Evolutionary conservation across 1,140 invertebrate species (phyloP), one percentile per base, ranked within the genome.

Genomic region (Drosophila subobscura): DNA sequence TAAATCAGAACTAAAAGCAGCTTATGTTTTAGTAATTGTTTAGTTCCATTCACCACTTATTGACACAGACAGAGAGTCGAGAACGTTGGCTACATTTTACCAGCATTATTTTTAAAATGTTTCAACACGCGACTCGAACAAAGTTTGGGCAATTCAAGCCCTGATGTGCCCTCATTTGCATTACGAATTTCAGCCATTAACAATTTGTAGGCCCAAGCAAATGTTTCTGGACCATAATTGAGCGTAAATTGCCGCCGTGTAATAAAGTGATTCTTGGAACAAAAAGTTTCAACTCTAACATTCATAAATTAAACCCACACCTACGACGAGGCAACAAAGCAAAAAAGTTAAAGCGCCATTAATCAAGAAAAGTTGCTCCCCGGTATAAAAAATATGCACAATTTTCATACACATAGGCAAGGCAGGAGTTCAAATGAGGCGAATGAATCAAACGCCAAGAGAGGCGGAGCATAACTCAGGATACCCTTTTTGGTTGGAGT

Each of bases 201-300:
- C 61, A 73, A 79, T 65, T 73, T 56, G 47, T 44, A 29, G 27
- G 23, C 47, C 47, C 42, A 37, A 57, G 23, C 51, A 22, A 61
- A 64, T 79, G 52, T 70, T 76, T 70, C 72, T 3, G 29, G 10
- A 22, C 72, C 46, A 83, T 86, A 88, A 88, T 83, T 78, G 83
- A 78, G 71, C 78, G 75, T 55, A 88, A 86, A 88, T 88, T 88
- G 83, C 54, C 57, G 66, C 29, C 58, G 54, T 47, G 72, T 88
- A 88, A 86, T 86, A 72, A 86, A 86, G 74, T 86, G 80, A 74
- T 78, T 71, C 61, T 70, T 60, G 71, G 66, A 42, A 72, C 60
- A 86, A 76, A 76, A 81, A 74, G 54, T 71, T 59, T 75, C 46
- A 65, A 50, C 53, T 44, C 40, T 41, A 16, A 20, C 45, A 47